Evolutionary conservation across 2,888 invertebrate species (phyloP).

Genomic region (Leptopilina myrica): DNA sequence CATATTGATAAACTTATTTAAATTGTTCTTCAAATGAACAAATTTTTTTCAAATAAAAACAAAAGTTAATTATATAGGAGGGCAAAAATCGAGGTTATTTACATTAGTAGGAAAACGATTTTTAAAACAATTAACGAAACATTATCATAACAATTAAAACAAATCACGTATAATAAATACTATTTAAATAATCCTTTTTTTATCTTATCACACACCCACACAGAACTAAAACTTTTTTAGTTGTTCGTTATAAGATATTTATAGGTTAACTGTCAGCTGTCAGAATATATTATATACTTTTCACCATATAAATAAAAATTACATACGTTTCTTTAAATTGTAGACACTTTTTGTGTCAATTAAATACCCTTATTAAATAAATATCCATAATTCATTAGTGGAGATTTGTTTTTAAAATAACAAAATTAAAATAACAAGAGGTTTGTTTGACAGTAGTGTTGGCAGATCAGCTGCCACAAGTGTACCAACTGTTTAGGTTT

Average conservation of each 20-base stretch:
- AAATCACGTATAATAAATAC: slow-evolving; percentile 3
- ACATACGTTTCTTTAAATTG: neutral
- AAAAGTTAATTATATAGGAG: neutral
- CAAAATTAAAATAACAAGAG: neutral
- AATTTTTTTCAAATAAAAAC: neutral
- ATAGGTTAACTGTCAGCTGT: slow-evolving; percentile 37
- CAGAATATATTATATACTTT: neutral
- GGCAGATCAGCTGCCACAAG: neutral
- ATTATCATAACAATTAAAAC: neutral
- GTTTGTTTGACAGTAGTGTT: neutral
- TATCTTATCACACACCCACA: slow-evolving; percentile 7
- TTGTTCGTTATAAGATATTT: neutral
- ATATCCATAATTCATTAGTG: slow-evolving; percentile 2
- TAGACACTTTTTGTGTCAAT: neutral
- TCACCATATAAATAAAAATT: neutral
- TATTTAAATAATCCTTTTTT: slow-evolving; percentile 12
- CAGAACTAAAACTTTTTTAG: neutral
- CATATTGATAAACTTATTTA: slow-evolving; percentile 75
- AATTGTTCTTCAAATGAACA: neutral
- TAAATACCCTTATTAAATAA: neutral
- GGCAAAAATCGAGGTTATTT: neutral
- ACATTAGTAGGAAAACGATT: neutral
- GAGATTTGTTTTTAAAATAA: neutral
- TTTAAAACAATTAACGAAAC: neutral
- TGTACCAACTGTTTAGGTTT: neutral